A percentile compares a stretch with the other conserved stretches of the same genome.
Evolutionary conservation across 2,888 invertebrate genomes (phyloP).

Genomic region (Nemurella pictetii): DNA sequence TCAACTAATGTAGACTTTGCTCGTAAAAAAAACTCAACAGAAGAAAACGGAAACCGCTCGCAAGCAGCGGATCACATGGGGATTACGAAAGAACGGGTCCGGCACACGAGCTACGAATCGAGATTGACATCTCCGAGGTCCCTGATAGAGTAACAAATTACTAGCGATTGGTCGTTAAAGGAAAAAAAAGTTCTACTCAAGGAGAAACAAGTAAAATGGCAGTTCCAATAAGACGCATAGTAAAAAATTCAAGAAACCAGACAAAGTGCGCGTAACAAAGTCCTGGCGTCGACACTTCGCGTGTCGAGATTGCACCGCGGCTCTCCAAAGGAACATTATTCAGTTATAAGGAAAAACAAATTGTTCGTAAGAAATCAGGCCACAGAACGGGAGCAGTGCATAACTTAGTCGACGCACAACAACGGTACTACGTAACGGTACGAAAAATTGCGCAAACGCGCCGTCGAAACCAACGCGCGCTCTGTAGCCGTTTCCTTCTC

Average conservation of each 20-base stretch:
- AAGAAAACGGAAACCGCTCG: slow-evolving; percentile 31
- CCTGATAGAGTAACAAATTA: slow-evolving; percentile 8
- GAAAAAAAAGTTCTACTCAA: background rate
- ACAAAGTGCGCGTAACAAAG: slow-evolving; percentile 10
- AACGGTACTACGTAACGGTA: slow-evolving; percentile 10
- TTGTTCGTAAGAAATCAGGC: background rate
- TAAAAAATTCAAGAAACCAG: background rate
- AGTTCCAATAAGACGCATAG: slow-evolving; percentile 17
- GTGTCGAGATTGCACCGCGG: background rate
- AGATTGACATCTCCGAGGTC: slow-evolving; percentile 33
- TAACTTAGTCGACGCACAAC: background rate
- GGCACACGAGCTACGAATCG: slow-evolving; percentile 32
- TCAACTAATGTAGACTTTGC: slow-evolving; percentile 41
- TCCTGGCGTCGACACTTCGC: background rate
- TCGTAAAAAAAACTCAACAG: slow-evolving; percentile 37
- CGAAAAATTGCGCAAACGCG: slow-evolving; percentile 23
- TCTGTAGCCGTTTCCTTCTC: background rate
- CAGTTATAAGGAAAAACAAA: background rate
- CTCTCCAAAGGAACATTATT: slow-evolving; percentile 23
- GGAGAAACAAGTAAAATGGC: slow-evolving; percentile 1
- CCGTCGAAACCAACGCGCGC: slow-evolving; percentile 16
- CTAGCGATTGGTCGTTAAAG: background rate
- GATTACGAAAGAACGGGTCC: slow-evolving; percentile 15
- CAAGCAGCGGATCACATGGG: slow-evolving; percentile 34
- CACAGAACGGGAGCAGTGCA: background rate